Base-by-base conservation (phyloP, 2,113 vertebrate species). In the Hiodon alosoides region DNA sequence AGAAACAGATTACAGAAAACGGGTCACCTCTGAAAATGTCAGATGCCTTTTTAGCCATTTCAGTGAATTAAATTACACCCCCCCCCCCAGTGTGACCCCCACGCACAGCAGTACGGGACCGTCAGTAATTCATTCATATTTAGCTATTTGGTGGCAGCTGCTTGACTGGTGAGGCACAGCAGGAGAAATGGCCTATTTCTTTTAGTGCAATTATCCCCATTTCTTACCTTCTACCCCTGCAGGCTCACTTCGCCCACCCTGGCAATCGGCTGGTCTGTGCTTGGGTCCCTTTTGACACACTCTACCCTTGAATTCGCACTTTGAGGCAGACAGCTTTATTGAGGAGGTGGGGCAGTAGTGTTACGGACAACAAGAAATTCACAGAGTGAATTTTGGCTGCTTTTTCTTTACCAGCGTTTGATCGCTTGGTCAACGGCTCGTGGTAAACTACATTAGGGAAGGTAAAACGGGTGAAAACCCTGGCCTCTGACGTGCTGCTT, bases 201-300 rank as follows among this genome's bases (percentile, higher is more conserved):
- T 76, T 81, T 76, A 81, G 76, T 79, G 58, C 86, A 86, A 85
- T 86, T 88, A 86, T 89, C 80, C 84, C 83, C 61, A 78, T 78
- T 71, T 85, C 86, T 86, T 85, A 76, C 86, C 84, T 80, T 85
- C 84, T 85, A 81, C 80, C 81, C 86, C 84, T 64, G 81, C 76
- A 77, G 65, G 79, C 69, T 79, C 82, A 87, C 83, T 72, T 16
- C 77, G 78, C 78, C 87, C 83, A 74, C 87, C 85, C 85, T 79
- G 80, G 78, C 83, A 86, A 85, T 84, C 86, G 85, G 85, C 82
- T 85, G 77, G 80, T 80, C 87, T 83, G 79, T 88, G 86, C 79
- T 85, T 82, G 81, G 81, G 81, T 84, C 86, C 9, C 72, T 68
- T 81, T 79, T 60, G 84, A 75, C 83, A 59, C 83, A 69, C 58